Conservation (phyloP, 2,113 vertebrate genomes). For the Recurvirostra avosetta region DNA sequence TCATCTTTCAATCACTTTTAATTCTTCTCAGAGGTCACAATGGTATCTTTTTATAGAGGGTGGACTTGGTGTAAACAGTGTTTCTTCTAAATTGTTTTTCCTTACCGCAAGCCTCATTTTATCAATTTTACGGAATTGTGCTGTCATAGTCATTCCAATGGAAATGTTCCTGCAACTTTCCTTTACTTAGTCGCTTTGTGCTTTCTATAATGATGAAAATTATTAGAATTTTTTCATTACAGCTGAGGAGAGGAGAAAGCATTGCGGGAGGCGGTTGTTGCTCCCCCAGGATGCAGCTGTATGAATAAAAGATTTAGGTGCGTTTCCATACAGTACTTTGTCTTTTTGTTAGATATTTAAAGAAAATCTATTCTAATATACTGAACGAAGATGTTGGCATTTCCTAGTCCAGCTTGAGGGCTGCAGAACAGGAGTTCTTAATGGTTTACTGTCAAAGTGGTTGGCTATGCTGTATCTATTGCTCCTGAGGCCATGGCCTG, state of each 20-base stretch:
- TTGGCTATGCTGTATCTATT: neutral
- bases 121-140: neutral
- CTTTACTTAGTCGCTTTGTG: neutral
- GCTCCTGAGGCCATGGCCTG: neutral
- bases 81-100: neutral
- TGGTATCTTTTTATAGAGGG: neutral
- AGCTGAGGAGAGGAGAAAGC: neutral
- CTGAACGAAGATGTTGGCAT: neutral
- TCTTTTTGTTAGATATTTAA: neutral
- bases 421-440: neutral
- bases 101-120: neutral
- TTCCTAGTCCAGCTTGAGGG: neutral
- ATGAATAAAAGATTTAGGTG: constrained; percentile 9
- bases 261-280: neutral
- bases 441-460: neutral
- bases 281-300: neutral
- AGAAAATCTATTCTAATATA: neutral
- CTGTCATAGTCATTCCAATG: neutral
- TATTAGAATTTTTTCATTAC: neutral
- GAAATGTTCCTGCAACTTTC: neutral
- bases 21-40: neutral
- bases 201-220: neutral
- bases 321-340: neutral
- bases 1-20: neutral
- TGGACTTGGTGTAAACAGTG: neutral